phyloP scores from a whole-genome alignment of 2,888 invertebrate genomes.

The Aethes cnicana region DNA sequence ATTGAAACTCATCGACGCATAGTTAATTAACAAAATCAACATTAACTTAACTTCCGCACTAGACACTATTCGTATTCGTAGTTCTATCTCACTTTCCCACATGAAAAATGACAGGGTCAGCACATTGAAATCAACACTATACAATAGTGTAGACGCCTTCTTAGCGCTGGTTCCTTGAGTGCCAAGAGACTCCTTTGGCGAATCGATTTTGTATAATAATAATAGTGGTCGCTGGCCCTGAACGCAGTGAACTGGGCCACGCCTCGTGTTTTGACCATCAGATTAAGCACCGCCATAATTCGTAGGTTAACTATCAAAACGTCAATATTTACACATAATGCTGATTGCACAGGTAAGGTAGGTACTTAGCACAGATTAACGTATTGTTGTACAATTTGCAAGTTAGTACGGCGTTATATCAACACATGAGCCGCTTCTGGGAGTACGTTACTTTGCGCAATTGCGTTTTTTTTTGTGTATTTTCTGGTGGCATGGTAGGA shows the following conservation, averaged over 20 bases:
- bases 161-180: no score
- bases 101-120: no score
- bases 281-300: slow-evolving; percentile 2
- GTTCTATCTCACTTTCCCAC: no score
- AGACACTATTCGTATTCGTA: no score
- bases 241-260: neutral
- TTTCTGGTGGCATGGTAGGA: no score
- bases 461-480: neutral
- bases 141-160: no score
- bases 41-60: no score
- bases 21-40: no score
- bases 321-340: slow-evolving; percentile 27
- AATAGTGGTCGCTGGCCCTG: neutral
- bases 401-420: neutral
- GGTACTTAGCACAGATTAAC: slow-evolving; percentile 21
- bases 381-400: slow-evolving; percentile 24
- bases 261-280: neutral
- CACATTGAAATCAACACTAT: no score
- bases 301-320: slow-evolving; percentile 21
- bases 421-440: slow-evolving; percentile 6
- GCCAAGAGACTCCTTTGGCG: no score
- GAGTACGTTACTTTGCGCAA: neutral
- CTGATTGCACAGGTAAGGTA: slow-evolving; percentile 14
- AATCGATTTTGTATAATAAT: neutral
- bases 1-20: no score